phyloP scores from a whole-genome alignment of 1,140 invertebrate species.

The Zaprionus kolodkinae region DNA sequence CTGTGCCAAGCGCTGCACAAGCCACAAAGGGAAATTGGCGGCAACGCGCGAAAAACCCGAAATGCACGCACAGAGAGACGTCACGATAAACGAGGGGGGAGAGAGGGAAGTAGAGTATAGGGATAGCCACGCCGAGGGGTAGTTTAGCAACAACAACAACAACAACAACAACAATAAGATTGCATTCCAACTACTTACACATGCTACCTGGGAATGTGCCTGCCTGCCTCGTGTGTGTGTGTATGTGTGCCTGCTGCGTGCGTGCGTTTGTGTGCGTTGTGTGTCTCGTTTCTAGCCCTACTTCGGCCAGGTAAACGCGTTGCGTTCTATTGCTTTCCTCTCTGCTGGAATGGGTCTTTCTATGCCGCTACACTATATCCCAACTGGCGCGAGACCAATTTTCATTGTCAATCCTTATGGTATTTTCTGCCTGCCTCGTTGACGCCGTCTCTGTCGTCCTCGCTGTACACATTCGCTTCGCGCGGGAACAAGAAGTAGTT shows the following conservation, averaged over 20 bases:
- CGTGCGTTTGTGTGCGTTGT: background rate
- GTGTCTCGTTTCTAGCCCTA: conserved; percentile 1
- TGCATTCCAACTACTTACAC: conserved; percentile 65
- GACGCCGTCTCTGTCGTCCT: background rate
- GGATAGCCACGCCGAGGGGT: conserved; percentile 40
- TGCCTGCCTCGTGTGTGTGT: background rate
- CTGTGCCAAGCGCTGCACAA: conserved; percentile 36
- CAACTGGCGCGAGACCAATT: conserved; percentile 57
- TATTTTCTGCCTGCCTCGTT: conserved; percentile 13
- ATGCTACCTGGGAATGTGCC: conserved; percentile 45
- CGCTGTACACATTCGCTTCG: conserved; percentile 27
- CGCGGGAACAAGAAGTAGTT: conserved; percentile 53
- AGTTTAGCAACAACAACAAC: conserved; percentile 36
- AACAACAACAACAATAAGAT: conserved; percentile 11
- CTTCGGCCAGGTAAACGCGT: conserved; percentile 4
- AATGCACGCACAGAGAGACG: conserved; percentile 31
- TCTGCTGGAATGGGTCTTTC: conserved; percentile 18
- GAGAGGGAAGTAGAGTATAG: background rate
- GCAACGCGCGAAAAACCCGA: conserved; percentile 59
- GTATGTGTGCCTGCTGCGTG: conserved; percentile 1
- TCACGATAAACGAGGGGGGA: background rate
- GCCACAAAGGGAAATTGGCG: conserved; percentile 59
- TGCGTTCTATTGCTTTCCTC: background rate
- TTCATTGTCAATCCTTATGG: conserved; percentile 21
- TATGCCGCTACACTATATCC: conserved; percentile 44